Base-by-base conservation (phyloP, 2,113 vertebrate species). In the Uropsilus gracilis region DNA sequence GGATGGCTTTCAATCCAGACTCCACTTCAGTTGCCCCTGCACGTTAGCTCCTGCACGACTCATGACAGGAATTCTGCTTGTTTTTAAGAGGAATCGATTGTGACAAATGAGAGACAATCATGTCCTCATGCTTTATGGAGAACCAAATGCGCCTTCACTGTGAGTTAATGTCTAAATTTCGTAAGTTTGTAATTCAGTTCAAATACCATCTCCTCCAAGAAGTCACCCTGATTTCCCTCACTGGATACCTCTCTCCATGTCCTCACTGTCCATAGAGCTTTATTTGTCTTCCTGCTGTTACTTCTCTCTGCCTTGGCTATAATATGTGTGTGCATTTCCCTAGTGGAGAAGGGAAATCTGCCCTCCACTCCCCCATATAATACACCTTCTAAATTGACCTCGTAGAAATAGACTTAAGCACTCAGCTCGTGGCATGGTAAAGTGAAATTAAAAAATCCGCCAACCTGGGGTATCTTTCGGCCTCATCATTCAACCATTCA, bases 21-120 rank as follows among this genome's bases (percentile, higher is more conserved):
- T 86, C 90, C 24, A 59, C 64, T 73, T 78, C 42, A 8, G 9
- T 66, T 26, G 26, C 48, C n/a, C 30, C 69, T 88, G 16, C 89
- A 26, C 32, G 3, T 89, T 30, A 46, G 34, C 32, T 86, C n/a
- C 82, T 14, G 64, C 5, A 39, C 1, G n/a, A 6, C 9, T 53
- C 12, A 53, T 68, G 63, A 48, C 57, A 94, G 64, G 71, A 78
- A 90, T 82, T 92, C 39, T 37, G 48, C 92, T 86, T 81, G 61
- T 34, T 92, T 80, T 92, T 42, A 71, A 92, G 81, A 83, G 34
- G 22, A 83, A 73, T 42, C 5, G 39, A 78, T 72, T 78, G 28
- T 73, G 89, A 92, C 46, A 87, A 78, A 89, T 77, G 80, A 37
- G 26, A 32, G 22, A 42, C 71, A 78, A 32, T 17, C 68, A 18